These are phyloP conservation scores for Urocolius indicus DNA, from an alignment of 2,113 vertebrate species.

Conservation along the genomic window DNA sequence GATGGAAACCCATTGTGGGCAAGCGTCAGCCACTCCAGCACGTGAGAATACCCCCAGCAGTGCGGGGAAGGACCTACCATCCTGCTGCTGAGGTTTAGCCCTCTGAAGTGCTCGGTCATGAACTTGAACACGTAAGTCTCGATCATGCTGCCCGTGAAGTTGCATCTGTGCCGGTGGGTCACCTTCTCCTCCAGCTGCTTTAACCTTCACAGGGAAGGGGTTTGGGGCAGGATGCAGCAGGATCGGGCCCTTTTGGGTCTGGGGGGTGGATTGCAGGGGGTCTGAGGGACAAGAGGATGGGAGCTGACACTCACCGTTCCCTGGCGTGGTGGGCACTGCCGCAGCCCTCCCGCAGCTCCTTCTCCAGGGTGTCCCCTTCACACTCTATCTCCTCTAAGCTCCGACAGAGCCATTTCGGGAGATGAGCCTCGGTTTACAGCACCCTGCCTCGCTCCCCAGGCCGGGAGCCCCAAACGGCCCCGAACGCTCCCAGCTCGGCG, in stretches of 20 bases:
- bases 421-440: fast-evolving
- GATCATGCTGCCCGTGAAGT: not conserved
- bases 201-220: not conserved
- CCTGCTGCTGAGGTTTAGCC: not conserved
- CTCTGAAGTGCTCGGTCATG: not conserved
- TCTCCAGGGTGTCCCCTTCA: not conserved
- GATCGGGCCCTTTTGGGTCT: not conserved
- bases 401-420: fast-evolving
- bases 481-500: fast-evolving
- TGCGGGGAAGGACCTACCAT: not conserved
- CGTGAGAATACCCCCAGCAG: not conserved
- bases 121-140: not conserved
- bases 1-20: not conserved
- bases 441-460: not conserved
- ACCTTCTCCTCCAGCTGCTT: not conserved
- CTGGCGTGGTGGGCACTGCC: fast-evolving
- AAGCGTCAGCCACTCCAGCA: not conserved
- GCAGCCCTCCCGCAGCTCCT: not conserved
- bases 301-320: not conserved
- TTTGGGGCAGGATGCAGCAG: not conserved
- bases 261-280: too few relatives aligned
- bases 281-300: fast-evolving
- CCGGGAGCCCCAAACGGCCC: not conserved
- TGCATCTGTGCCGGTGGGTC: fast-evolving
- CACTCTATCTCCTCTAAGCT: too few relatives aligned